Evolutionary conservation across 1,140 invertebrate genomes (phyloP), one percentile per base, ranked within the genome.

Genomic region (Bombus waltoni): DNA sequence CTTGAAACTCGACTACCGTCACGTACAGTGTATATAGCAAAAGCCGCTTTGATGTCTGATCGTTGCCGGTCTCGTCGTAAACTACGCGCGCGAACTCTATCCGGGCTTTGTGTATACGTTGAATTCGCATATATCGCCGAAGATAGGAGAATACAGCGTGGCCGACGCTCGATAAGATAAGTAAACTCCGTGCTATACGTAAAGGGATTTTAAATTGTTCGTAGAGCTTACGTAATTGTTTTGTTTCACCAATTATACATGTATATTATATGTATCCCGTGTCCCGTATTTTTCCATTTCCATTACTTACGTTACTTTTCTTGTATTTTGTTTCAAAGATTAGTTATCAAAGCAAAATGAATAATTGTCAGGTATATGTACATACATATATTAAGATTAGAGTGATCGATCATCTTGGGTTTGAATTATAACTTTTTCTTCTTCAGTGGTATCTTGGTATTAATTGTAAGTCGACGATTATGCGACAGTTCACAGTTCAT

Each of bases 141-240:
- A n/a, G 53, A 83, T 80, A 79, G 86, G 75, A 81, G 78, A 76
- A 85, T 59, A 70, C 71, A 57, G 35, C 65, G 85, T 89, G 38
- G 44, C 66, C 72, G 35, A 85, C 70, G n/a, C 25, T 42, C 32
- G 89, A 90, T 90, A 90, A 90, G 88, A 87, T 79, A 82, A 83
- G 62, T 32, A 75, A 71, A 76, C 44, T 75, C 28, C 6, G 32
- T 15, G 22, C 5, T 35, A 18, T n/a, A 18, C 38, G 28, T 28
- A 15, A 25, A 53, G 28, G n/a, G 44, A 25, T 40, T 85, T 85
- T 81, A 66, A 81, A 73, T 66, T 18, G 35, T 53, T 22, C 57
- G 11, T 11, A 10, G 22, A 25, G 40, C 28, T 84, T 84, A 80
- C 28, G 22, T 57, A 85, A 81, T 74, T 57, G n/a, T 47, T 47